Evolutionary conservation across 1,140 invertebrate genomes (phyloP).

Genomic region (Polypedilum pembai): DNA sequence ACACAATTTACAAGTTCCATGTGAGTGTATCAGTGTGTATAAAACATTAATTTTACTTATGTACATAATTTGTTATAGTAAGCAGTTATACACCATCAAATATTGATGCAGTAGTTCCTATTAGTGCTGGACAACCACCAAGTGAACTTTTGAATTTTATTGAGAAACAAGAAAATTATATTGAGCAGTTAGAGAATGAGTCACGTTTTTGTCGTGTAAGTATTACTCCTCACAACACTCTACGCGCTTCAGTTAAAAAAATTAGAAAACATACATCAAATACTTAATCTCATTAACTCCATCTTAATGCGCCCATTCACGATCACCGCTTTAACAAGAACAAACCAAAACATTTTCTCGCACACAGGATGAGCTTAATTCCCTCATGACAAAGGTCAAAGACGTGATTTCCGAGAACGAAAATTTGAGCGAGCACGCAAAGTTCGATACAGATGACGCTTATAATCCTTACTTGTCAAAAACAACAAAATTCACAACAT

Average conservation of each 20-base stretch:
- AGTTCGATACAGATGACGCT: conserved; percentile 51
- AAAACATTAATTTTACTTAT: background rate
- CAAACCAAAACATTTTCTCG: conserved; percentile 27
- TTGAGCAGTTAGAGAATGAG: conserved; percentile 72
- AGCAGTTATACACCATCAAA: conserved; percentile 29
- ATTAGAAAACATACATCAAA: no score
- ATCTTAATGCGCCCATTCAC: no score
- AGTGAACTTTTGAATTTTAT: conserved; percentile 62
- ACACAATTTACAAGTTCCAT: conserved; percentile 22
- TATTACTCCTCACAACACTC: background rate
- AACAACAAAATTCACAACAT: conserved; percentile 36
- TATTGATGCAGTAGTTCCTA: conserved; percentile 25
- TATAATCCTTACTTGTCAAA: conserved; percentile 38
- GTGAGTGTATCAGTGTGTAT: conserved; percentile 33
- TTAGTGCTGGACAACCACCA: conserved; percentile 38
- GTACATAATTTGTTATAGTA: background rate
- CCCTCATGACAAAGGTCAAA: conserved; percentile 67
- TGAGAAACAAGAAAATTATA: conserved; percentile 75
- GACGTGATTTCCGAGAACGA: conserved; percentile 76
- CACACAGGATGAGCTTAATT: conserved; percentile 56
- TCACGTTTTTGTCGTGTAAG: conserved; percentile 65
- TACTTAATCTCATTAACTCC: no score
- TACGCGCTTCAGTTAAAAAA: no score
- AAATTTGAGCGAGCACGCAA: conserved; percentile 61
- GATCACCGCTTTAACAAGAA: no score